phyloP scores from a whole-genome alignment of 2,797 vertebrate species.

The Dendrocincla fuliginosa region DNA sequence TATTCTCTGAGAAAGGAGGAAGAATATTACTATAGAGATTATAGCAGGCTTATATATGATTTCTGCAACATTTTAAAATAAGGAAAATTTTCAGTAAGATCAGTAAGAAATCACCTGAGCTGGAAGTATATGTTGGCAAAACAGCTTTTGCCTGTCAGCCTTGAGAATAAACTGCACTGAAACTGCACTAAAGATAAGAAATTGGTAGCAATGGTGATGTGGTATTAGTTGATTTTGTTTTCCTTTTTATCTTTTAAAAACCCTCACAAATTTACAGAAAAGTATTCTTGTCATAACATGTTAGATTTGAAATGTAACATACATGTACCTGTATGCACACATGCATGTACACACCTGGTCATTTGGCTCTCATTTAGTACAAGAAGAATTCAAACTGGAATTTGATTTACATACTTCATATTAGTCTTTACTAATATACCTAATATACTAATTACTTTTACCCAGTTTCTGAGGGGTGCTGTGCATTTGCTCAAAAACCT shows the following conservation, averaged over 20 bases:
- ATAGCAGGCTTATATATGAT: background rate
- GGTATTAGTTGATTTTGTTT: background rate
- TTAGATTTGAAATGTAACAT: background rate
- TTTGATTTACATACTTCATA: background rate
- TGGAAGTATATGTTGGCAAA: background rate
- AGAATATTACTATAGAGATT: background rate
- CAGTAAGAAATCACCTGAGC: background rate
- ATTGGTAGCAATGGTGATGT: fast-evolving
- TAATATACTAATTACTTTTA: too few species aligned
- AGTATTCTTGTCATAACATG: background rate
- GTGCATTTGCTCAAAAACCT: background rate
- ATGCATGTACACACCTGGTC: background rate
- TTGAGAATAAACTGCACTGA: background rate
- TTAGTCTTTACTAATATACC: background rate
- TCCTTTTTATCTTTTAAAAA: background rate
- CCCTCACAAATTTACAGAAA: background rate
- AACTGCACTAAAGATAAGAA: background rate
- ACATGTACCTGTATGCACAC: too few species aligned
- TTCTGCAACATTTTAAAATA: background rate
- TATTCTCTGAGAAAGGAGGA: background rate
- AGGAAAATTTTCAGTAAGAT: background rate
- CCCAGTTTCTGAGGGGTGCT: background rate
- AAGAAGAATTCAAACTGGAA: background rate
- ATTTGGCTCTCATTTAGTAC: background rate
- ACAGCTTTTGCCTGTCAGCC: background rate